Percentiles rank a stretch among this genome's conserved stretches.
Conservation (phyloP, 2,888 invertebrate genomes). For the Troides aeacus region DNA sequence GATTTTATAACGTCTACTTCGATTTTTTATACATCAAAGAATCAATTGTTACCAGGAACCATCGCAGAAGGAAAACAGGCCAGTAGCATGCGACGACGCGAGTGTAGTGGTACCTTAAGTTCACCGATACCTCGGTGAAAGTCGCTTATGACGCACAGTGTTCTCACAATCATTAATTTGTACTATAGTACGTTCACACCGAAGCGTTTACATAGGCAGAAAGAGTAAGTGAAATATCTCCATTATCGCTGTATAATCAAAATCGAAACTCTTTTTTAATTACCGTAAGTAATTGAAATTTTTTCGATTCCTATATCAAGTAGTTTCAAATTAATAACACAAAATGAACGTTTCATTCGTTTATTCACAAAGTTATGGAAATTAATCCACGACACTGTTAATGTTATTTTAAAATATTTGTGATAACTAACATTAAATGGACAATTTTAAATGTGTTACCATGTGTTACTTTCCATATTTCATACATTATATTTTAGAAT, state of each 20-base stretch:
- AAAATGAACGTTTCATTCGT: too few species aligned
- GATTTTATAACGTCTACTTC: too few species aligned
- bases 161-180: constrained; percentile 50
- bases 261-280: not conserved
- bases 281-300: not conserved
- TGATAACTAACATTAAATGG: too few species aligned
- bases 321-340: not conserved
- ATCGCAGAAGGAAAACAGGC: constrained; percentile 21
- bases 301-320: not conserved
- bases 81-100: constrained; percentile 33
- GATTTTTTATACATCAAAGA: not conserved
- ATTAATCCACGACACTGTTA: too few species aligned
- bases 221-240: constrained; percentile 2
- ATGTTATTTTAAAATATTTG: too few species aligned
- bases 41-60: constrained; percentile 17
- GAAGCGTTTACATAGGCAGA: not conserved
- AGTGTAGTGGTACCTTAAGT: constrained; percentile 43
- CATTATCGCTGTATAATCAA: not conserved
- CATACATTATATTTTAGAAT: too few species aligned
- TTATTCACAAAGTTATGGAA: too few species aligned
- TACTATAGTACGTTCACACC: constrained; percentile 23
- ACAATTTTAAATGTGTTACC: too few species aligned
- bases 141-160: constrained; percentile 74
- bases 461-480: too few species aligned
- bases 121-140: constrained; percentile 60